Evolutionary conservation across 2,888 invertebrate genomes (phyloP).

Genomic region (Choreutis nemorana): DNA sequence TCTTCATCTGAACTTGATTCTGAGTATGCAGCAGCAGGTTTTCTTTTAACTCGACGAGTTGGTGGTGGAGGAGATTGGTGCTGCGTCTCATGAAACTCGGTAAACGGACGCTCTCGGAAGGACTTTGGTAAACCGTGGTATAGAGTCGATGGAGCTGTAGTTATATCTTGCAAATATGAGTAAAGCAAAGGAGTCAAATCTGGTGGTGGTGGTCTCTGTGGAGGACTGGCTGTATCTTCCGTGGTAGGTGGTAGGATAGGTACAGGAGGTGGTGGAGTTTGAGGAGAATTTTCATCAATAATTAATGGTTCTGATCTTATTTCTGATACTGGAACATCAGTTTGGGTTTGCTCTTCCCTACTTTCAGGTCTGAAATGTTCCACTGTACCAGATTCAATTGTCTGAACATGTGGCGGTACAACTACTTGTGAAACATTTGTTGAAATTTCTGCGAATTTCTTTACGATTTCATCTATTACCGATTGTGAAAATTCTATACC

Average conservation of each 20-base stretch:
- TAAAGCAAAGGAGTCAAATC: conserved; percentile 54
- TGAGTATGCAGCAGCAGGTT: conserved; percentile 40
- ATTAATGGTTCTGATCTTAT: conserved; percentile 13
- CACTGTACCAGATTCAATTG: conserved; percentile 16
- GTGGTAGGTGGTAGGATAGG: conserved; percentile 19
- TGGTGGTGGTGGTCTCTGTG: conserved; percentile 56
- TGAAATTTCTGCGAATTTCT: conserved; percentile 58
- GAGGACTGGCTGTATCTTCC: conserved; percentile 32
- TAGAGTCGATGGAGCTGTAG: conserved; percentile 53
- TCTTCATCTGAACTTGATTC: conserved; percentile 62
- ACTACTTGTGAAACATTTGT: conserved; percentile 22
- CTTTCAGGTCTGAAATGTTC: conserved; percentile 29
- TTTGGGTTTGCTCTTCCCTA: conserved; percentile 52
- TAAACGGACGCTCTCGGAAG: conserved; percentile 33
- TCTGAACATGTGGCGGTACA: conserved; percentile 14
- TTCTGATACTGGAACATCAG: conserved; percentile 23
- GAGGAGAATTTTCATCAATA: conserved; percentile 8
- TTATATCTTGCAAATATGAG: conserved; percentile 62
- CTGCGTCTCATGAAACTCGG: conserved; percentile 39
- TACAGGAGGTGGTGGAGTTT: conserved; percentile 14
- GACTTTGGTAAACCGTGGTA: conserved; percentile 51
- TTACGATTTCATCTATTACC: conserved; percentile 72
- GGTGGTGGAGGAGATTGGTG: conserved; percentile 47
- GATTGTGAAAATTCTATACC: conserved; percentile 74
- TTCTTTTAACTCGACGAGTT: conserved; percentile 54